Evolutionary conservation across 2,888 invertebrate genomes (phyloP).

Genomic region (Chirona hameri): DNA sequence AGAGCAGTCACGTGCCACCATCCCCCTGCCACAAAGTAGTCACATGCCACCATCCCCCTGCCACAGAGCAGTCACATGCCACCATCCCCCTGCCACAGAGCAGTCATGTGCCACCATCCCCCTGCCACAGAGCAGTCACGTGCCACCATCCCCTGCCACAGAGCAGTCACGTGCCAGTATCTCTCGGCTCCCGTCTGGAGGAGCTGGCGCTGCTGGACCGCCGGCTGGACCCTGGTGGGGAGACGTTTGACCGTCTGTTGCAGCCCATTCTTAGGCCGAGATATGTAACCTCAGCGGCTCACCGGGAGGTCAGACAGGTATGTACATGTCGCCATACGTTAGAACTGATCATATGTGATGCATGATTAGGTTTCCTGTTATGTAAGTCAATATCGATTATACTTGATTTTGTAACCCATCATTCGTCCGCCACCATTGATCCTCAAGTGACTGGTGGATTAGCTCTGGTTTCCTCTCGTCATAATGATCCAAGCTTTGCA

Average conservation of each 20-base stretch:
- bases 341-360: neutral
- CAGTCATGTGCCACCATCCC: neutral
- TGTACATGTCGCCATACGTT: constrained; percentile 37
- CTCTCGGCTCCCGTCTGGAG: neutral
- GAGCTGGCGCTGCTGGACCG: constrained; percentile 6
- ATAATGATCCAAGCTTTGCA: neutral
- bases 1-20: neutral
- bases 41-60: neutral
- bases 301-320: constrained; percentile 62
- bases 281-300: constrained; percentile 74
- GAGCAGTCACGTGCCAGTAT: neutral
- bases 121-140: neutral
- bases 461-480: neutral
- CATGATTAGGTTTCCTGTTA: neutral
- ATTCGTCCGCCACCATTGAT: neutral
- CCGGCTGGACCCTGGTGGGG: constrained; percentile 33
- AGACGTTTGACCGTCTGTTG: constrained; percentile 62
- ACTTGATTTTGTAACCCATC: no score
- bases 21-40: no score
- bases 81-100: neutral
- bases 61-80: neutral
- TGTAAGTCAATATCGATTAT: no score
- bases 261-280: constrained; percentile 75
- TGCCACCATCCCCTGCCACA: neutral
- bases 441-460: no score